Evolutionary conservation across 30 jellyfish, hydroid and myxozoan genomes (phyloP).

Genomic region (Aurelia aurita complex sp. Pacific): DNA sequence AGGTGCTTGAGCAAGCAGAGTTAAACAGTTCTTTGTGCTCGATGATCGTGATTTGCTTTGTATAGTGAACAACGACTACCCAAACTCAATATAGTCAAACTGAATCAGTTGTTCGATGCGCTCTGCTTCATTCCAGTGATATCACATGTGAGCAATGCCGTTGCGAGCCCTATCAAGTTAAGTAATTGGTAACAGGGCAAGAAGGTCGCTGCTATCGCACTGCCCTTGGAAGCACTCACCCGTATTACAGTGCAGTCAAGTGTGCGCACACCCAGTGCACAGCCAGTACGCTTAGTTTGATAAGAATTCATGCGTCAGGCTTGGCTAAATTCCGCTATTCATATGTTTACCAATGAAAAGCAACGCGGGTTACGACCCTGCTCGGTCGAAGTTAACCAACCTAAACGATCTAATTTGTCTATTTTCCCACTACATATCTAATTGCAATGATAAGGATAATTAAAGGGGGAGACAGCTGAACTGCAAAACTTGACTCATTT

Average conservation of each 20-base stretch:
- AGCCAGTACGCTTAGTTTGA: slow-evolving; percentile 14
- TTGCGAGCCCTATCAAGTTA: slow-evolving; percentile 52
- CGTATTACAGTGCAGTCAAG: slow-evolving; percentile 66
- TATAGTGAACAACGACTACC: slow-evolving; percentile 44
- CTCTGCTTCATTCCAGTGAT: slow-evolving; percentile 75
- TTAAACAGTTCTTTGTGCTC: slow-evolving; percentile 9
- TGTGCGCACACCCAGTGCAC: slow-evolving; percentile 55
- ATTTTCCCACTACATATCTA: too few species aligned
- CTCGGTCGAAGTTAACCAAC: too few species aligned
- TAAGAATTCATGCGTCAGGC: slow-evolving; percentile 29
- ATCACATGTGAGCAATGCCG: slow-evolving; percentile 65
- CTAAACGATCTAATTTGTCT: too few species aligned
- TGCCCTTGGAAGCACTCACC: slow-evolving; percentile 58
- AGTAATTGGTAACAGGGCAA: slow-evolving; percentile 74
- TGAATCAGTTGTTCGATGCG: slow-evolving; percentile 44
- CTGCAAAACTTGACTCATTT: too few species aligned
- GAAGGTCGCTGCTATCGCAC: slow-evolving; percentile 62
- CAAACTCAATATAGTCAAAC: slow-evolving; percentile 29
- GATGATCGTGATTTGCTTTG: slow-evolving; percentile 42
- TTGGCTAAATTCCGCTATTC: background rate
- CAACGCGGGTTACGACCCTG: too few species aligned
- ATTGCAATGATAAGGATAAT: too few species aligned
- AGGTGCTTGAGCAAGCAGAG: slow-evolving; percentile 44
- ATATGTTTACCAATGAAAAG: too few species aligned
- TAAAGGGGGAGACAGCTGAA: too few species aligned